phyloP scores from a whole-genome alignment of 2,888 invertebrate genomes.

The Eilema depressum region DNA sequence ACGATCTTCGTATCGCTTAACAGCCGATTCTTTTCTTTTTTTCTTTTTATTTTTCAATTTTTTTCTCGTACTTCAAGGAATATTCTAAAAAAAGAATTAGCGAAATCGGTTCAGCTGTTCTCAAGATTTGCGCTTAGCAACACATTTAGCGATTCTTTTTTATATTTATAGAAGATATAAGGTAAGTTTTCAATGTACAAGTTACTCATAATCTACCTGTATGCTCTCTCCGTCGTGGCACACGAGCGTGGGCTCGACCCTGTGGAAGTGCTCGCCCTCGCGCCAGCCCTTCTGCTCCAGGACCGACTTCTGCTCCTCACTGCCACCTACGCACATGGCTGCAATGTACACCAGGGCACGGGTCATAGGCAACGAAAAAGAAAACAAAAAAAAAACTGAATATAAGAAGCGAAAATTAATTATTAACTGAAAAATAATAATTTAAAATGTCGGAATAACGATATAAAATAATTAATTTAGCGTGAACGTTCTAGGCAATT shows the following conservation, averaged over 20 bases:
- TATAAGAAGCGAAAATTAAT: conserved; percentile 14
- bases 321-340: conserved; percentile 72
- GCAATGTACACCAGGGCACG: conserved; percentile 47
- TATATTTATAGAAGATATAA: too few species aligned
- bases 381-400: conserved; percentile 26
- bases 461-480: background rate
- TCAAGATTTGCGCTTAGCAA: too few species aligned
- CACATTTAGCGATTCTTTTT: too few species aligned
- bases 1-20: too few species aligned
- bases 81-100: too few species aligned
- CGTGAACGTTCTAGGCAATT: too few species aligned
- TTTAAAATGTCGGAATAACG: background rate
- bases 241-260: conserved; percentile 93
- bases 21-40: too few species aligned
- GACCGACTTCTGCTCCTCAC: conserved; percentile 82
- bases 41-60: too few species aligned
- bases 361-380: conserved; percentile 45
- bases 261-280: conserved; percentile 92
- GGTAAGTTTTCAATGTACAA: background rate
- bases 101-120: too few species aligned
- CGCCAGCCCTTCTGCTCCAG: conserved; percentile 90
- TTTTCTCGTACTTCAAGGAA: too few species aligned
- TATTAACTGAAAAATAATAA: background rate
- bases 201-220: conserved; percentile 89
- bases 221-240: conserved; percentile 98